phyloP scores from a whole-genome alignment of 1,140 invertebrate species.

The Luehdorfia chinensis region DNA sequence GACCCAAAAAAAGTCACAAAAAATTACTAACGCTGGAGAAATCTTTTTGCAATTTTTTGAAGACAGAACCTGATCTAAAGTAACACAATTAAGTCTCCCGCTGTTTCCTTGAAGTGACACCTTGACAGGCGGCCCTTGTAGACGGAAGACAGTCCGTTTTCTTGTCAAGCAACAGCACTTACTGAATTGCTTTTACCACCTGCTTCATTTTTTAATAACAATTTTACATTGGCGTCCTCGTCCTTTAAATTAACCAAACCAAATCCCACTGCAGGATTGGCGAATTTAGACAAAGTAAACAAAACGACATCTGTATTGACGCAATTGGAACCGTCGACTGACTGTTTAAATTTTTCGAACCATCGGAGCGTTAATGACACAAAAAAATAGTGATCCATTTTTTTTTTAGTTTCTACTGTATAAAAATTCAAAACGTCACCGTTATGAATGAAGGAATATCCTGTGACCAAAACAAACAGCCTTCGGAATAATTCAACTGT shows the following conservation, averaged over 20 bases:
- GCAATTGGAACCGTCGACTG: constrained; percentile 14
- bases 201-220: constrained; percentile 8
- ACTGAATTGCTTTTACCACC: constrained; percentile 13
- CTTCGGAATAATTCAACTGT: constrained; percentile 45
- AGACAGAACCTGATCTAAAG: constrained; percentile 6
- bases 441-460: constrained; percentile 14
- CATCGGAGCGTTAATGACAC: constrained; percentile 3
- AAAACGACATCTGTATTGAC: constrained; percentile 10
- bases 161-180: constrained; percentile 15
- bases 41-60: constrained; percentile 3
- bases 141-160: constrained; percentile 8
- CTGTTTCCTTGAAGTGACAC: neutral
- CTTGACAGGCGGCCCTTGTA: constrained; percentile 9
- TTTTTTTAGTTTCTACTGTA: neutral
- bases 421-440: constrained; percentile 12
- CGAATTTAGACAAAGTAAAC: constrained; percentile 13
- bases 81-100: constrained; percentile 8
- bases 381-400: neutral
- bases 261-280: neutral
- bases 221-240: neutral
- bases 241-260: constrained; percentile 2
- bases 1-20: too few relatives aligned
- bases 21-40: neutral
- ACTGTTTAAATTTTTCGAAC: constrained; percentile 4
- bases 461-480: constrained; percentile 38